A percentile compares a stretch with the other conserved stretches of the same genome.
Evolutionary conservation across 2,888 invertebrate genomes (phyloP).

Genomic region (Catocala nupta): DNA sequence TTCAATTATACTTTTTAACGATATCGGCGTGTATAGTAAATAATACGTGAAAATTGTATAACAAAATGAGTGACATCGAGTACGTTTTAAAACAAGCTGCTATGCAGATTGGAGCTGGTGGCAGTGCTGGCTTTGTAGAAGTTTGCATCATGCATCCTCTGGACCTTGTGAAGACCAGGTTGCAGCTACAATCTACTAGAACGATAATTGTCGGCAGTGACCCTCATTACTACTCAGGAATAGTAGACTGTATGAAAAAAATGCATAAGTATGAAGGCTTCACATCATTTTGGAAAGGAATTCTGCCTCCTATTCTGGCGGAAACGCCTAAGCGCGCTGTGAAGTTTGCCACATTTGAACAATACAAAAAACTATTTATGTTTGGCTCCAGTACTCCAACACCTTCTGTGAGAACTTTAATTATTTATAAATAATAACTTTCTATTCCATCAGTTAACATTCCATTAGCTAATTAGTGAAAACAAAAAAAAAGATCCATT

Average conservation of each 20-base stretch:
- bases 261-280: conserved; percentile 96
- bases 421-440: conserved; percentile 2
- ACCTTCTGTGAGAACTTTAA: conserved; percentile 87
- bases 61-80: conserved; percentile 76
- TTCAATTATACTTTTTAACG: conserved; percentile 8
- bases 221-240: conserved; percentile 91
- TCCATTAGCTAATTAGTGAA: too few species aligned
- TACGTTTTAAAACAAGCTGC: conserved; percentile 89
- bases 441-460: background rate
- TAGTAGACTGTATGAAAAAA: conserved; percentile 95
- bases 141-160: conserved; percentile 98
- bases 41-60: conserved; percentile 8
- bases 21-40: conserved; percentile 6
- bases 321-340: conserved; percentile 98
- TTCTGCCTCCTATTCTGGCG: conserved; percentile 96
- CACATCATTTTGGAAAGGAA: conserved; percentile 96
- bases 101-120: conserved; percentile 95
- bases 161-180: conserved; percentile 96
- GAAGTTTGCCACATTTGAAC: conserved; percentile 98
- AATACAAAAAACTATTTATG: conserved; percentile 95
- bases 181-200: conserved; percentile 75
- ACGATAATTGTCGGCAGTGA: conserved; percentile 68
- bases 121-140: conserved; percentile 97
- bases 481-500: too few species aligned
- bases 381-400: conserved; percentile 92